phyloP scores from a whole-genome alignment of 2,888 invertebrate genomes.

The Acrocyrtus sp. region DNA sequence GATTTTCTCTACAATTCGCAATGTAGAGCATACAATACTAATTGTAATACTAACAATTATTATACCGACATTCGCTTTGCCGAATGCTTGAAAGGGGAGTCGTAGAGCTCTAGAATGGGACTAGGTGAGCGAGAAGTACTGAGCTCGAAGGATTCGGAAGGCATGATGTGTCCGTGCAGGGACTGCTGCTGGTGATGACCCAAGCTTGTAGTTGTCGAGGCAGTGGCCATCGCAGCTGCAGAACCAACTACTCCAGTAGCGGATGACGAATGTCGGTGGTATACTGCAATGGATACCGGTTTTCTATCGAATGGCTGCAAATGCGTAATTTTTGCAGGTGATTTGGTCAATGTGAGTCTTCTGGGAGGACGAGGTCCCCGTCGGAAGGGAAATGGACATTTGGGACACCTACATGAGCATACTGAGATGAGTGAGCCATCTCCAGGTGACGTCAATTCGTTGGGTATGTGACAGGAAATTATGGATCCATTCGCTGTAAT shows the following conservation, averaged over 20 bases:
- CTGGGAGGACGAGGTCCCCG: conserved; percentile 60
- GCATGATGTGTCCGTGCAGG: conserved; percentile 59
- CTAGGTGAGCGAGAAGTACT: conserved; percentile 61
- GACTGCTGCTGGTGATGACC: conserved; percentile 38
- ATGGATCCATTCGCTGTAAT: conserved; percentile 94
- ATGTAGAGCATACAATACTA: too few relatives aligned
- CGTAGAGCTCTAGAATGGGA: conserved; percentile 62
- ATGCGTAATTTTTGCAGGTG: conserved; percentile 63
- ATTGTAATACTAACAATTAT: conserved; percentile 10
- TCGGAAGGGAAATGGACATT: conserved; percentile 60
- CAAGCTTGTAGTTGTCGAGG: conserved; percentile 45
- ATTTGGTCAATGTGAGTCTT: conserved; percentile 61
- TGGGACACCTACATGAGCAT: conserved; percentile 65
- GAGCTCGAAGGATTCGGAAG: conserved; percentile 63
- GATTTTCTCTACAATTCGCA: too few relatives aligned
- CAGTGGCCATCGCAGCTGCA: conserved; percentile 32
- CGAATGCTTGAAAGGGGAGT: conserved; percentile 61
- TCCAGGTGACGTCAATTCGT: conserved; percentile 63
- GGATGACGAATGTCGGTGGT: conserved; percentile 57
- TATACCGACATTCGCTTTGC: conserved; percentile 63
- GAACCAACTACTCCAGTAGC: conserved; percentile 28
- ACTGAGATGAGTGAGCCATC: conserved; percentile 64
- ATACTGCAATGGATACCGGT: conserved; percentile 60
- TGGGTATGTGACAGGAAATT: conserved; percentile 73
- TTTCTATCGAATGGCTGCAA: conserved; percentile 59